phyloP scores from a whole-genome alignment of 2,113 vertebrate genomes.

The Ceuthmochares aereus region DNA sequence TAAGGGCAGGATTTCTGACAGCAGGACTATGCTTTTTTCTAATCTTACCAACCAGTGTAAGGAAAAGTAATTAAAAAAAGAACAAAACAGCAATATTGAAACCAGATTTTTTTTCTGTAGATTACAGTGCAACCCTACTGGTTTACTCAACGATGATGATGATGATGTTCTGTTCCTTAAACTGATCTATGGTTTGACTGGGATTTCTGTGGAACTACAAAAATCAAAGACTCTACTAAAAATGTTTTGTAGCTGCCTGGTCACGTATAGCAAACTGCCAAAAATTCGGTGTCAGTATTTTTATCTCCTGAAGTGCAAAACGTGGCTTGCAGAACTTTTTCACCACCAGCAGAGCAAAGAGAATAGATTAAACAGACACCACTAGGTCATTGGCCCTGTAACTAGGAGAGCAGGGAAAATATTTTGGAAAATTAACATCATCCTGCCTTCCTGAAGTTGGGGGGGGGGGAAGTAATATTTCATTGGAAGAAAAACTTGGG shows the following conservation, averaged over 20 bases:
- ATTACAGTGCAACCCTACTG: not conserved
- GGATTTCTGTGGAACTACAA: constrained; percentile 15
- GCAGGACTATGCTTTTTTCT: not conserved
- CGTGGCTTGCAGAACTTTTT: not conserved
- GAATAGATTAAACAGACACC: not conserved
- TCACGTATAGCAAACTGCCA: constrained; percentile 10
- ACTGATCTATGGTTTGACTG: not conserved
- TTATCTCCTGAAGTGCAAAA: constrained; percentile 25
- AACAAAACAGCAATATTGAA: constrained; percentile 7
- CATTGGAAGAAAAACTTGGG: not conserved
- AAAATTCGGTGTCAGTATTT: constrained; percentile 27
- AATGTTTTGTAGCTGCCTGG: not conserved
- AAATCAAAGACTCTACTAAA: constrained; percentile 9
- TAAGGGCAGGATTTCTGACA: not conserved
- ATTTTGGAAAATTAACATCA: constrained; percentile 14
- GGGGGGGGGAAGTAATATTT: not conserved
- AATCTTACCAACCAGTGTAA: not conserved
- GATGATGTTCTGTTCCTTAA: not conserved
- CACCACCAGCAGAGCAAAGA: not conserved
- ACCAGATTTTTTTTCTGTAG: constrained; percentile 8
- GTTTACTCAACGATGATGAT: not conserved
- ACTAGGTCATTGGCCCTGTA: not conserved
- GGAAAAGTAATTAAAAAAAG: constrained; percentile 8
- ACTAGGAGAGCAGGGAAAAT: not conserved
- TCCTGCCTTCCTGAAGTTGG: not conserved